Base-by-base conservation (phyloP, 2,888 invertebrate species). In the Theretra japonica region DNA sequence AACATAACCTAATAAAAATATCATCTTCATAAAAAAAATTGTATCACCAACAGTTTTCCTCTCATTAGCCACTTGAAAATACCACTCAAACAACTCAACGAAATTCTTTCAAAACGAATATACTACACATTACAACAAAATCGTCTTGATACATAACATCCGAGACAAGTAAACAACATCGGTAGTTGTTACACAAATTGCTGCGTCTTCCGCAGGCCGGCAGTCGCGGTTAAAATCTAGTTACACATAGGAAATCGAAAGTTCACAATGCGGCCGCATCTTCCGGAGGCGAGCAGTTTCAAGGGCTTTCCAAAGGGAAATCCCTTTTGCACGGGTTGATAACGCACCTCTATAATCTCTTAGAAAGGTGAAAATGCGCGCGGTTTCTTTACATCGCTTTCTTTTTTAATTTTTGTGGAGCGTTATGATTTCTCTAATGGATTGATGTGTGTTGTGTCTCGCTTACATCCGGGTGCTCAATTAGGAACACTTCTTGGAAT, bases 201-300 rank as follows among this genome's bases (percentile, higher is more conserved):
- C 23, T 11, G 15, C n/a, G 41, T 21, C 23, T 65, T 65, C 65
- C 65, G 62, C 33, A 72, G 69, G 62, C 41, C 62, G 19, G 62
- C 15, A 15, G 25, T 7, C 11, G 62, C 70, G 72, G 75, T 74
- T 69, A 53, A 30, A n/a, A 33, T 30, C 65, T 71, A 71, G 79
- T 79, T 81, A 77, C 76, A 73, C 74, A 75, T 75, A 84, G 82
- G 86, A 88, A 90, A 90, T 88, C 81, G 87, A 90, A 89, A 89
- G 89, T 86, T 80, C 76, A 71, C 76, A 83, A 79, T 76, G 79
- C 81, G 81, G 80, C 74, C 81, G 80, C 79, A 73, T 86, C 86
- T 85, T 83, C 85, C 84, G 82, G 80, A 78, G 81, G 73, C 19
- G 17, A 48, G 65, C 28, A 41, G 48, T 68, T 30, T 65, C 70